Conservation (phyloP, 2,113 vertebrate species). For the Plectropomus leopardus region DNA sequence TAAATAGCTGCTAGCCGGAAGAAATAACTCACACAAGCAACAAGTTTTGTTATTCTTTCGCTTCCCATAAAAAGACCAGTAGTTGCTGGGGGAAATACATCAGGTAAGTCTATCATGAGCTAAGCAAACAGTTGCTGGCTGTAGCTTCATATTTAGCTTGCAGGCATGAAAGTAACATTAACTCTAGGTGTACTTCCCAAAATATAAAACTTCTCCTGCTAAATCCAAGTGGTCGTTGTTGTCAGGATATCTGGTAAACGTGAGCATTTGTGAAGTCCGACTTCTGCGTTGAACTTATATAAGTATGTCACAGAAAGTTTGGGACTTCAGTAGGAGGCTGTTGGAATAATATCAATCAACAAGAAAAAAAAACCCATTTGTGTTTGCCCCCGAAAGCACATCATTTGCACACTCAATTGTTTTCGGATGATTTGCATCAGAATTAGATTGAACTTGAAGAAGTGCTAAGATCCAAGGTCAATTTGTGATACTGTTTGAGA, state of each 20-base stretch:
- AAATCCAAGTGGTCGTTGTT: not conserved
- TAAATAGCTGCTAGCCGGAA: no score
- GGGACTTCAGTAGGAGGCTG: not conserved
- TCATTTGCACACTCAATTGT: not conserved
- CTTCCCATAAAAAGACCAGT: no score
- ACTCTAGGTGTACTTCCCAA: not conserved
- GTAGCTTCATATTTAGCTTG: not conserved
- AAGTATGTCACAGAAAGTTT: not conserved
- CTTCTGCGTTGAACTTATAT: not conserved
- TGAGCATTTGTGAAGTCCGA: not conserved
- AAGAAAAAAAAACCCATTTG: not conserved
- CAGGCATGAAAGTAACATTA: not conserved
- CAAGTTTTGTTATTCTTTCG: no score
- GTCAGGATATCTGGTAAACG: not conserved
- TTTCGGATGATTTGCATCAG: conserved; percentile 21
- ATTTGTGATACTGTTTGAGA: conserved; percentile 30
- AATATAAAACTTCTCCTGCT: not conserved
- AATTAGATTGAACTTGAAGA: conserved; percentile 79
- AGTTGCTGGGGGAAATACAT: no score
- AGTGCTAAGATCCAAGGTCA: conserved; percentile 63
- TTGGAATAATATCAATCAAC: not conserved
- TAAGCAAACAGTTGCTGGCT: no score
- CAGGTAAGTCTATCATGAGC: no score
- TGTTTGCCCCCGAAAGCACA: not conserved
- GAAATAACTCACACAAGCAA: no score